Conservation (phyloP, 2,113 vertebrate species). For the Cisticola juncidis region DNA sequence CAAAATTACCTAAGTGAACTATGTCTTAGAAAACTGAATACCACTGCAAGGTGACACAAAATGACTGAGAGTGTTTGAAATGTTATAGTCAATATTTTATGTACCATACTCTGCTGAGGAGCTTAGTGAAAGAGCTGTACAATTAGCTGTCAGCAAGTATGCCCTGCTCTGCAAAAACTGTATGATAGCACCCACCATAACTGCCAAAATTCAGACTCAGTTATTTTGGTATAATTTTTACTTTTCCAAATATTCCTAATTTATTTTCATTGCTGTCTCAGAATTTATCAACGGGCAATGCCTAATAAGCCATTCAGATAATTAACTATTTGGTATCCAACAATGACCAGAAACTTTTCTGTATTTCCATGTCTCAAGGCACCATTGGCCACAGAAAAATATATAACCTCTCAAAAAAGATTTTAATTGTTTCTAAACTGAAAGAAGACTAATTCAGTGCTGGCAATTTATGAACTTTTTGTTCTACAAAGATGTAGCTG, state of each 20-base stretch:
- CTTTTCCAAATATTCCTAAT: background rate
- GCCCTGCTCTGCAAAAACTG: background rate
- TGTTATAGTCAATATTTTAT: background rate
- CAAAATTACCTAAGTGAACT: background rate
- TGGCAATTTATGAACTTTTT: constrained; percentile 3
- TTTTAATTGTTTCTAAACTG: background rate
- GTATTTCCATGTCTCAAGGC: background rate
- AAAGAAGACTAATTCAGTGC: background rate
- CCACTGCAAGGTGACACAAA: background rate
- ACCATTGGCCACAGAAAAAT: background rate
- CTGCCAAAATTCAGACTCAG: background rate
- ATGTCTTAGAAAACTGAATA: background rate
- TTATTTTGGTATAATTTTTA: background rate
- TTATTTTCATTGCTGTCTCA: background rate
- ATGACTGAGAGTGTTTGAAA: background rate
- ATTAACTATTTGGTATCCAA: background rate
- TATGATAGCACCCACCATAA: background rate
- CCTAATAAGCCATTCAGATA: background rate
- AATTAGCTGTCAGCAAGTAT: background rate
- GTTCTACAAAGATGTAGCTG: background rate
- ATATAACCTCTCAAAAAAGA: background rate
- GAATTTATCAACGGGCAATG: background rate
- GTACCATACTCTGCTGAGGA: background rate
- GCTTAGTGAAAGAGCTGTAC: background rate
- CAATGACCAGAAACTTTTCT: background rate